These are phyloP conservation scores for Bradypodion pumilum DNA, from an alignment of 2,797 vertebrate species.

Conservation along the genomic window DNA sequence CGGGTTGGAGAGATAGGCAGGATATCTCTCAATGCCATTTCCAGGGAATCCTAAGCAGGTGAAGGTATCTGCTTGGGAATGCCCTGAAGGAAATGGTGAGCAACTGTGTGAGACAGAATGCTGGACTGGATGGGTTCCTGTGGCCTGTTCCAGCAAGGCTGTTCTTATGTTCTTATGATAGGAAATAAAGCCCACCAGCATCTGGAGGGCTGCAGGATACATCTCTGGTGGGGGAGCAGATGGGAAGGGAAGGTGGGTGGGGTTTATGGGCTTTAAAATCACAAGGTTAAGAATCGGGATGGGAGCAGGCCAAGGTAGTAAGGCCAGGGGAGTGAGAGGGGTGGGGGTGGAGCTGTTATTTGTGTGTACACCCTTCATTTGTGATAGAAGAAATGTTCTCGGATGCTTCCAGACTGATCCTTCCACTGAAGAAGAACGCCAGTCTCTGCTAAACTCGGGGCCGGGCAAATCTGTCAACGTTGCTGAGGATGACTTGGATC, in stretches of 20 bases:
- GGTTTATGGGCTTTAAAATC: not conserved
- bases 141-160: too few relatives aligned
- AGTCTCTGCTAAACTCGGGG: constrained; percentile 64
- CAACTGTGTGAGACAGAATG: too few relatives aligned
- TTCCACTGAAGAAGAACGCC: not conserved
- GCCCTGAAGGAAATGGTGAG: too few relatives aligned
- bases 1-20: too few relatives aligned
- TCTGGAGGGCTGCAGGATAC: not conserved
- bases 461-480: constrained; percentile 77
- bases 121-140: too few relatives aligned
- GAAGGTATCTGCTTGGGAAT: too few relatives aligned
- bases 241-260: not conserved
- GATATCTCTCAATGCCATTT: too few relatives aligned
- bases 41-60: too few relatives aligned
- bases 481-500: constrained; percentile 74
- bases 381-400: not conserved
- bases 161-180: too few relatives aligned
- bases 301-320: not conserved
- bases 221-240: not conserved
- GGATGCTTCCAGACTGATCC: constrained; percentile 12
- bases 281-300: not conserved
- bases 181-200: not conserved
- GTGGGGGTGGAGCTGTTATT: not conserved
- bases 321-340: too few relatives aligned
- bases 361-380: not conserved